Evolutionary conservation across 2,797 vertebrate species (phyloP).

Genomic region (Microtus californicus): DNA sequence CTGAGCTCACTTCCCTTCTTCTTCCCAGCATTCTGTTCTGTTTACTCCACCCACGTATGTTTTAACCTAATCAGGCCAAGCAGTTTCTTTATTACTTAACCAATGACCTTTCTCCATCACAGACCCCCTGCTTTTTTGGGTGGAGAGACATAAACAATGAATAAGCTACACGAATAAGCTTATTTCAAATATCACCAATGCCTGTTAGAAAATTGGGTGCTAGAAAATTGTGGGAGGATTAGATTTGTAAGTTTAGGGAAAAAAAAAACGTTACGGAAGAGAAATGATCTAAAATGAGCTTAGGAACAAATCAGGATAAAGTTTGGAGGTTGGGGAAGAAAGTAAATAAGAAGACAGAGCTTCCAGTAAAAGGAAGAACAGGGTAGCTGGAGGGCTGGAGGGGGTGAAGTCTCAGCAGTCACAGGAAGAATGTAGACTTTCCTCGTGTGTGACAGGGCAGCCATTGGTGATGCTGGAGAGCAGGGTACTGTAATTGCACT

Average conservation of each 20-base stretch:
- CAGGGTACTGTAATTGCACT: fast-evolving
- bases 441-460: not conserved
- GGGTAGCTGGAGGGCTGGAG: fast-evolving
- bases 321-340: no score
- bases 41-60: no score
- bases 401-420: not conserved
- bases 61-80: no score
- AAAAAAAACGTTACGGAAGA: not conserved
- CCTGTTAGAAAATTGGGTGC: not conserved
- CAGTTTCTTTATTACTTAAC: no score
- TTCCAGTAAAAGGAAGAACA: no score
- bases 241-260: not conserved
- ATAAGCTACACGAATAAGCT: not conserved
- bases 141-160: not conserved
- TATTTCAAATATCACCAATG: not conserved
- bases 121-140: not conserved
- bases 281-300: not conserved
- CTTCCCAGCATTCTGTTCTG: no score
- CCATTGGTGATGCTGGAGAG: not conserved
- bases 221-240: not conserved
- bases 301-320: not conserved
- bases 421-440: not conserved
- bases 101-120: no score
- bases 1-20: no score
- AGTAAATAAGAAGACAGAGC: not conserved